Conservation (phyloP, 2,888 invertebrate species). For the Lasioglossum calceatum region DNA sequence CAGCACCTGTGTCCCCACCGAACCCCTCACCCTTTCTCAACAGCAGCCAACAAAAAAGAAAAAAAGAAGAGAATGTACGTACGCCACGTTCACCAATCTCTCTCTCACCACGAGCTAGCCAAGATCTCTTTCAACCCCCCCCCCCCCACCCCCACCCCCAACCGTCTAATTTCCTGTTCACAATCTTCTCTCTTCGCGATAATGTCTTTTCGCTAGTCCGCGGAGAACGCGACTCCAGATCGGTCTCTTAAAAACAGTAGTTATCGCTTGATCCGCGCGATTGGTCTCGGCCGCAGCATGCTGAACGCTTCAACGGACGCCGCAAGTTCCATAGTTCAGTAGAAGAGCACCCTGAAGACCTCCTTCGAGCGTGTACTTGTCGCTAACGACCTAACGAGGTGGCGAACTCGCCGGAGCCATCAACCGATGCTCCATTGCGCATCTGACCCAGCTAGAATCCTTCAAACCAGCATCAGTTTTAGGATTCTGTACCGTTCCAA, state of each 20-base stretch:
- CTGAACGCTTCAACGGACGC: conserved; percentile 1
- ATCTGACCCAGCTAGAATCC: background rate
- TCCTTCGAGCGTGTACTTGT: conserved; percentile 6
- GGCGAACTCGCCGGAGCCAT: background rate
- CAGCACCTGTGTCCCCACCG: conserved; percentile 26
- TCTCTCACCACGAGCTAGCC: background rate
- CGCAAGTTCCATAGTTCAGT: conserved; percentile 7
- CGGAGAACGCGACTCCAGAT: conserved; percentile 6
- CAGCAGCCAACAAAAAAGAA: background rate
- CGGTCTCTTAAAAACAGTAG: conserved; percentile 3
- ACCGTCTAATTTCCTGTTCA: background rate
- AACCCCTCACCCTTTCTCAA: conserved; percentile 15
- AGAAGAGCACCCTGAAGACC: background rate
- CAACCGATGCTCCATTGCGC: background rate
- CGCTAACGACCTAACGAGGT: background rate
- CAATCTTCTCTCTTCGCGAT: background rate
- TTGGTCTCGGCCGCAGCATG: conserved; percentile 16
- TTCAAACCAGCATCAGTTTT: background rate
- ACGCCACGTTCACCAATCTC: conserved; percentile 2
- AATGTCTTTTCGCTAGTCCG: background rate
- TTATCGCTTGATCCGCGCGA: conserved; percentile 8
- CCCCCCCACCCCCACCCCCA: background rate
- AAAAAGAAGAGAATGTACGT: background rate
- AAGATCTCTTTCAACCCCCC: background rate
- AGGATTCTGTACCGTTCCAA: no score